These are phyloP conservation scores for Phycodurus eques DNA, from an alignment of 2,113 vertebrate genomes.

Conservation along the genomic window DNA sequence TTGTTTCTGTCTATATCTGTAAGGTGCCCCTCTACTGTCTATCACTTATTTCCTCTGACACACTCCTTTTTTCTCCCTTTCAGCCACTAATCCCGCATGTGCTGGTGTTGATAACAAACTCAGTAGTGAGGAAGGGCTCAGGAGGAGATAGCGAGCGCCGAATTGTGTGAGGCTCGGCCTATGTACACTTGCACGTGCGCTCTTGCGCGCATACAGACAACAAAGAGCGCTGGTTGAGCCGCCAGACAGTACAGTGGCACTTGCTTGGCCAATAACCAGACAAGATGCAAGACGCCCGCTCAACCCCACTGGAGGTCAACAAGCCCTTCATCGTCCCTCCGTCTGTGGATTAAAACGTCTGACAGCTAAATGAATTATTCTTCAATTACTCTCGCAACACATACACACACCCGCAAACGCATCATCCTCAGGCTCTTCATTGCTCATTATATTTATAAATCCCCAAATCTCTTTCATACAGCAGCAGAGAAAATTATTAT, in stretches of 20 bases:
- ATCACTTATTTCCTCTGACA: slow-evolving; percentile 40
- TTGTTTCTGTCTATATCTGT: slow-evolving; percentile 54
- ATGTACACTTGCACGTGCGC: slow-evolving; percentile 15
- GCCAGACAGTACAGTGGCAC: slow-evolving; percentile 38
- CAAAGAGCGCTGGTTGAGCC: slow-evolving; percentile 32
- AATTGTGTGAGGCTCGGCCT: slow-evolving; percentile 46
- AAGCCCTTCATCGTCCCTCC: slow-evolving; percentile 52
- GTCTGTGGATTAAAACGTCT: slow-evolving; percentile 62
- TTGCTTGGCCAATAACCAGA: slow-evolving; percentile 57
- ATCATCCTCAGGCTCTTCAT: slow-evolving; percentile 59
- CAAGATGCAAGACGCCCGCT: slow-evolving; percentile 41
- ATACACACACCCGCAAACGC: slow-evolving; percentile 26
- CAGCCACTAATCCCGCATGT: slow-evolving; percentile 64
- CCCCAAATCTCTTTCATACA: slow-evolving; percentile 67
- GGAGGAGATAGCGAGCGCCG: slow-evolving; percentile 46
- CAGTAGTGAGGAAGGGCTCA: slow-evolving; percentile 54
- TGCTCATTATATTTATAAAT: slow-evolving; percentile 70
- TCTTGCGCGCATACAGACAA: slow-evolving; percentile 1
- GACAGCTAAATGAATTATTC: slow-evolving; percentile 69
- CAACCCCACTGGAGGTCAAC: slow-evolving; percentile 58
- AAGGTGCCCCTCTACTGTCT: slow-evolving; percentile 55
- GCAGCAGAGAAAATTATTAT: slow-evolving; percentile 63
- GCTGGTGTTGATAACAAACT: slow-evolving; percentile 71
- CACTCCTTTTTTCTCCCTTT: slow-evolving; percentile 26
- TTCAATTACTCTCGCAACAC: slow-evolving; percentile 64